Percentiles rank a stretch among this genome's conserved stretches.
Conservation (phyloP, 2,113 vertebrate species). For the Tapirus terrestris region DNA sequence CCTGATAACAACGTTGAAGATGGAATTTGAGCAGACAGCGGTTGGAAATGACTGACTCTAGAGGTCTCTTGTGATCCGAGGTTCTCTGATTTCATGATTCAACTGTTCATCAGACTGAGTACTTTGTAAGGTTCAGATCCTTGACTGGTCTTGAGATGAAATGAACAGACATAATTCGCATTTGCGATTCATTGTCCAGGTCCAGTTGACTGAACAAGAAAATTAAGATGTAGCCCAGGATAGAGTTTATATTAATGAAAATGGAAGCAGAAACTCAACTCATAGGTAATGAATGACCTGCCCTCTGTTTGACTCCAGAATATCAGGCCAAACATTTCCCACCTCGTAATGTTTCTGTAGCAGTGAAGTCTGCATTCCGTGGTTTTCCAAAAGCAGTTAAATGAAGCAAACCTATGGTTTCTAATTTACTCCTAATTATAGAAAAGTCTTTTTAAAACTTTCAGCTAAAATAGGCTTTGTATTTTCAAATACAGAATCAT, state of each 20-base stretch:
- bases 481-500: conserved; percentile 5
- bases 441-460: background rate
- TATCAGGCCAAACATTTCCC: too few relatives aligned
- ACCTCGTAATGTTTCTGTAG: background rate
- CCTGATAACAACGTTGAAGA: background rate
- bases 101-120: background rate
- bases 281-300: background rate
- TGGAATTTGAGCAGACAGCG: background rate
- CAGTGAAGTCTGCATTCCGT: background rate
- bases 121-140: background rate
- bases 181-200: background rate
- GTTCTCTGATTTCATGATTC: background rate
- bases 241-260: background rate
- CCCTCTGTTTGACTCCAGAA: background rate
- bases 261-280: background rate
- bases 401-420: background rate
- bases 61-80: background rate
- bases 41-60: too few relatives aligned
- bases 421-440: background rate
- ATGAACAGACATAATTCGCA: background rate
- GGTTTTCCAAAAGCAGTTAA: background rate
- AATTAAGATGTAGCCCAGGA: background rate
- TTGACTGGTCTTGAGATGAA: background rate
- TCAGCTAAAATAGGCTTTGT: conserved; percentile 10
- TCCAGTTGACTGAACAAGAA: background rate